Percentiles rank a stretch among this genome's conserved stretches.
phyloP scores from a whole-genome alignment of 2,888 invertebrate genomes.

The Chrysolina americana region DNA sequence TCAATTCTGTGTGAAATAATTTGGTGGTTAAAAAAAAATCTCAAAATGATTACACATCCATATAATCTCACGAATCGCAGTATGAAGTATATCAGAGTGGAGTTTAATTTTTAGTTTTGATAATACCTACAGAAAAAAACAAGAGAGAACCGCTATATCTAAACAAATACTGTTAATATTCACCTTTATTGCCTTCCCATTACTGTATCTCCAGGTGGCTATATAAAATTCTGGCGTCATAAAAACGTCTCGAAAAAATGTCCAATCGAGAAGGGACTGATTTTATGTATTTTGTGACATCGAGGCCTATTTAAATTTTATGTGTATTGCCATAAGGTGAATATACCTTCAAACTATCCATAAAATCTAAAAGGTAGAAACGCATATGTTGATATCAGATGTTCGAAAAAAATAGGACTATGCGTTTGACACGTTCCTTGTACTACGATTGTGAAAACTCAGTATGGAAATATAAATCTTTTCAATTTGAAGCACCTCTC shows the following conservation, averaged over 20 bases:
- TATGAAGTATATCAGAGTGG: too few relatives aligned
- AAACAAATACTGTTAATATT: not conserved
- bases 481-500: slow-evolving; percentile 3
- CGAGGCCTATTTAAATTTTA: slow-evolving; percentile 5
- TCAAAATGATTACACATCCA: too few relatives aligned
- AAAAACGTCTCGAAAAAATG: slow-evolving; percentile 1
- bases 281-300: slow-evolving; percentile 12
- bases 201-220: slow-evolving; percentile 14
- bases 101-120: too few relatives aligned
- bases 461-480: slow-evolving; percentile 11
- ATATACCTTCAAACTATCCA: not conserved
- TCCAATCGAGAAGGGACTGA: slow-evolving; percentile 8
- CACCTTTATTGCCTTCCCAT: slow-evolving; percentile 3
- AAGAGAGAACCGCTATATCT: not conserved
- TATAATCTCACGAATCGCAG: too few relatives aligned
- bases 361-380: not conserved
- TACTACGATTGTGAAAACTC: not conserved
- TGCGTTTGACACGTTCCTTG: not conserved
- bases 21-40: too few relatives aligned
- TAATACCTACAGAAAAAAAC: not conserved
- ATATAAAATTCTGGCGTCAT: slow-evolving; percentile 7
- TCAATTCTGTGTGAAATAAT: too few relatives aligned
- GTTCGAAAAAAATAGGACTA: not conserved
- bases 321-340: not conserved
- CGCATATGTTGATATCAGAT: not conserved